Conservation (phyloP, 2,797 vertebrate species). For the Austrolebias charrua region DNA sequence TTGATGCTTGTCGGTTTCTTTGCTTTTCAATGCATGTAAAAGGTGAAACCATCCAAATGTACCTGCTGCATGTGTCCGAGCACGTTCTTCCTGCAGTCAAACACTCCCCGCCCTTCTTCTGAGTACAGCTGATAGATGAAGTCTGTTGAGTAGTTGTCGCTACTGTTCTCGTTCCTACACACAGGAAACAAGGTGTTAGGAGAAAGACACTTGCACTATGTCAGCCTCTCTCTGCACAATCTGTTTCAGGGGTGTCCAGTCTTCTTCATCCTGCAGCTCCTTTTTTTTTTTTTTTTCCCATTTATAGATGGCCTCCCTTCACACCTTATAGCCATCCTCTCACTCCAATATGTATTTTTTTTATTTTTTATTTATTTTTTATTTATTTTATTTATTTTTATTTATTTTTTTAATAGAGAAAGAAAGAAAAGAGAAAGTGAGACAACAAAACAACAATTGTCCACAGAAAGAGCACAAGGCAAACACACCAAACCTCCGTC, state of each 20-base stretch:
- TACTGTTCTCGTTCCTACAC: slow-evolving; percentile 91
- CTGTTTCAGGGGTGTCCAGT: slow-evolving; percentile 1
- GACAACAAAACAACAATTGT: no score
- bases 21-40: neutral
- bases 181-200: neutral
- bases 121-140: slow-evolving; percentile 98
- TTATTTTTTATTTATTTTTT: no score
- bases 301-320: no score
- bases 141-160: slow-evolving; percentile 95
- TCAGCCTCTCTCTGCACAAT: neutral
- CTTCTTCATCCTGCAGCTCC: no score
- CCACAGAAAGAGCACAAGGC: no score
- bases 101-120: slow-evolving; percentile 94
- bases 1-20: neutral
- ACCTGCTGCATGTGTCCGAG: slow-evolving; percentile 99
- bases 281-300: no score
- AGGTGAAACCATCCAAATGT: neutral
- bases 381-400: no score
- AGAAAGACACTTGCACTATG: slow-evolving; percentile 7
- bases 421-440: no score
- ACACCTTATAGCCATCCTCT: no score
- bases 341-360: no score
- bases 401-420: no score
- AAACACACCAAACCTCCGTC: no score
- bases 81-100: slow-evolving; percentile 98